Percentiles rank a stretch among this genome's conserved stretches.
Evolutionary conservation across 2,888 invertebrate genomes (phyloP).

Genomic region (Scaptomyza reducta): DNA sequence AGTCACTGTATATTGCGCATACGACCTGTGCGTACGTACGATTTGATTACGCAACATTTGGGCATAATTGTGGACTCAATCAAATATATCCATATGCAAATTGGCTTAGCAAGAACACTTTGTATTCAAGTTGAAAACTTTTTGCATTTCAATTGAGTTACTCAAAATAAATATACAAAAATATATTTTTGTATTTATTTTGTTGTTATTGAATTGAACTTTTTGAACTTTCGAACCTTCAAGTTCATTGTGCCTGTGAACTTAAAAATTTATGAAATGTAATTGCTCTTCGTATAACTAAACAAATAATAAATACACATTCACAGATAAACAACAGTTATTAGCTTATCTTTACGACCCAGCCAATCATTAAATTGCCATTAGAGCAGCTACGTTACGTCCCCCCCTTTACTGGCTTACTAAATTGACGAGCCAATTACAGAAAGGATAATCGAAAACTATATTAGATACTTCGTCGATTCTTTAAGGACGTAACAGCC

Average conservation of each 20-base stretch:
- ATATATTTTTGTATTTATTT: neutral
- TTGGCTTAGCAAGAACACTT: conserved; percentile 24
- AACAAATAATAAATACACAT: conserved; percentile 5
- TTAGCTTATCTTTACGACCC: conserved; percentile 18
- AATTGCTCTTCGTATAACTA: conserved; percentile 1
- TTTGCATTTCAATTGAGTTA: neutral
- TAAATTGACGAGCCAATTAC: conserved; percentile 50
- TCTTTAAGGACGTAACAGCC: conserved; percentile 21
- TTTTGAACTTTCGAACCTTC: conserved; percentile 6
- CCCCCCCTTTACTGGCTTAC: conserved; percentile 11
- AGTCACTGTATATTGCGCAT: conserved; percentile 23
- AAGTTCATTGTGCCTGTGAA: neutral
- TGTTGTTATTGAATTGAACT: neutral
- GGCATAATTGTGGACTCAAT: conserved; percentile 36
- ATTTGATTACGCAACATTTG: conserved; percentile 48
- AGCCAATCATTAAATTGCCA: conserved; percentile 58
- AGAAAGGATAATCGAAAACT: conserved; percentile 15
- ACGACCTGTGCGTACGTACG: conserved; percentile 37
- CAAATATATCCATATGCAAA: conserved; percentile 43
- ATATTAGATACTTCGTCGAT: conserved; percentile 2
- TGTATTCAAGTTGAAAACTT: conserved; percentile 13
- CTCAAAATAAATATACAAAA: conserved; percentile 1
- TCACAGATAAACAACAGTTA: conserved; percentile 13
- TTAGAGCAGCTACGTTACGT: conserved; percentile 28
- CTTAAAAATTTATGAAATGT: neutral